Percentiles rank a stretch among this genome's conserved stretches.
phyloP scores from a whole-genome alignment of 2,113 vertebrate species.

The Nanorana parkeri region DNA sequence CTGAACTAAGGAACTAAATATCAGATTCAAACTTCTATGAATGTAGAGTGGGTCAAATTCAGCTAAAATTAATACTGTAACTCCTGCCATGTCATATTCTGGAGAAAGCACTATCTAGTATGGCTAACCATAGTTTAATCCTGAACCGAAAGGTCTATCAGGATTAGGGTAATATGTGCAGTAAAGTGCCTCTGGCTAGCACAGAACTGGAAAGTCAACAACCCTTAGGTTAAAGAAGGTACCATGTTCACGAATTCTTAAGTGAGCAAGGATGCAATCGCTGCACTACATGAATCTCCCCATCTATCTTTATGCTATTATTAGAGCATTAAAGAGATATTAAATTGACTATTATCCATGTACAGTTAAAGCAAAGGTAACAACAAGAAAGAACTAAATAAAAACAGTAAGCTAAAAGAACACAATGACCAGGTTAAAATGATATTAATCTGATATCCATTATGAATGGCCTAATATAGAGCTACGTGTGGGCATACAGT shows the following conservation, averaged over 20 bases:
- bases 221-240: slow-evolving; percentile 28
- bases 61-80: slow-evolving; percentile 15
- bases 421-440: no score
- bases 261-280: not conserved
- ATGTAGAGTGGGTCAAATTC: not conserved
- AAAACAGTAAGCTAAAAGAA: no score
- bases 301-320: not conserved
- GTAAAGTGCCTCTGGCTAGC: slow-evolving; percentile 27
- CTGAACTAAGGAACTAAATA: no score
- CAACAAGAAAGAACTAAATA: no score
- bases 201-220: slow-evolving; percentile 41
- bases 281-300: not conserved
- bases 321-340: not conserved
- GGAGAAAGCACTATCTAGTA: slow-evolving; percentile 10
- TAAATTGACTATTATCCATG: not conserved
- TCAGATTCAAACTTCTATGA: no score
- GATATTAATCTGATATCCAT: no score
- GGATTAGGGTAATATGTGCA: slow-evolving; percentile 46
- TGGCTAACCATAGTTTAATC: slow-evolving; percentile 12
- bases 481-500: no score
- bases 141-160: slow-evolving; percentile 41
- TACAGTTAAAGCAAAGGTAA: not conserved
- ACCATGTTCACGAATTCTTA: slow-evolving; percentile 14
- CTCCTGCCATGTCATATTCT: slow-evolving; percentile 16
- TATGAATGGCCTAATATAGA: no score